Evolutionary conservation across 2,888 invertebrate species (phyloP), one percentile per base, ranked within the genome.

Genomic region (Brenthis ino): DNA sequence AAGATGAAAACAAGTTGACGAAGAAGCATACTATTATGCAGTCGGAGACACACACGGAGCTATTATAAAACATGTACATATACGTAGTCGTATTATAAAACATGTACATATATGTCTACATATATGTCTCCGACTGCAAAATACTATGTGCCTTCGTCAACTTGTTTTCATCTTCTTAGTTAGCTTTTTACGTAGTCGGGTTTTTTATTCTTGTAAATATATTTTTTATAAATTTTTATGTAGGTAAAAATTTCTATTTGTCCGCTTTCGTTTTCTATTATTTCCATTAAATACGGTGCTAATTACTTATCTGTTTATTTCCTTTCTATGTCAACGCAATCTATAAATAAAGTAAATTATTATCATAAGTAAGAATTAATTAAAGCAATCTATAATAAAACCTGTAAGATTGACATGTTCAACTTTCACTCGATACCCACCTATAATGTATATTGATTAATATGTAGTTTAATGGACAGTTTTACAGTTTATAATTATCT

Each of bases 261-360:
- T 8, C 3, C 6, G 24, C 5, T 54, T 54, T 54, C 12, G 47
- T 60, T 84, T 84, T 84, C 84, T 43, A 43, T 43, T 43, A 43
- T 76, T 79, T 82, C 85, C 83, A 85, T 85, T 86, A 83, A 85
- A 82, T 78, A 77, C 79, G 78, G 55, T n/a, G 55, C 5, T 6
- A 56, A 33, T 56, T 56, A 37, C 33, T 43, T 43, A 37, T n/a
- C 33, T 56, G n/a, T 56, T 56, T 56, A 56, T 6, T 56, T 33
- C 28, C 33, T 56, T 14, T 54, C 37, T 13, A n/a, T 56, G 33
- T 33, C 56, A 37, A 43, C 37, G 3, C 37, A 43, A 60, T 50
- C 60, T 60, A 53, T 13, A 53, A 53, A 63, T 63, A 63, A 51
- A 79, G 78, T 57, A 53, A 57, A 57, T 65, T 57, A 57, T 65